Base-by-base conservation (phyloP, 1,140 invertebrate species). In the Listronotus oregonensis region DNA sequence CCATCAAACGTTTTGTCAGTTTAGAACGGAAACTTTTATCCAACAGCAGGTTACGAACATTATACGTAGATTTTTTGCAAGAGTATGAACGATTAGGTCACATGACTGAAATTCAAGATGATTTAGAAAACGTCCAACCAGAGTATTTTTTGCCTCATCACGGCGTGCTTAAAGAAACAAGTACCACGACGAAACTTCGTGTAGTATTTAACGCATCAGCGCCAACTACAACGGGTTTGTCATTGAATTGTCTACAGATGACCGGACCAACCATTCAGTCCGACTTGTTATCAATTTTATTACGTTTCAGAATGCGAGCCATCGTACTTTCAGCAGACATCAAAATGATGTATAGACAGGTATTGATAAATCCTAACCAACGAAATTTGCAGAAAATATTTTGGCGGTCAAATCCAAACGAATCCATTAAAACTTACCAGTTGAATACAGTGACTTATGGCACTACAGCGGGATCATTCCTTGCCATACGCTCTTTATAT, bases 271-370 rank as follows among this genome's bases (percentile, higher is more conserved):
- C 52, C 3, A 61, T 78, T 21, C 77, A 78, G 66, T 50, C 72
- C 6, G 78, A 82, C 46, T 51, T 83, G 14, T 64, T 76, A 49
- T 67, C 68, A 21, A 71, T 81, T 52, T 21, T 83, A 6, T 59
- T 82, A 15, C 72, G 79, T 47, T 82, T 80, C 73, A 78, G 63
- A 70, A 27, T 80, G 0, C n/a, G 66, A 27, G 64, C 80, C n/a
- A 11, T 72, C 43, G 39, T 62, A n/a, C 65, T 27, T 27, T 27
- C 21, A 1, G 21, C 2, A 27, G 21, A 27, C 21, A 27, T 27
- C 1, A 27, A 27, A 27, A 27, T 27, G 21, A 27, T 27, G 21
- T 27, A 27, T 5, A 1, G 21, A 1, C 21, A 27, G 5, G 21
- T 27, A 3, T 5, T 27, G 2, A 27, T 27, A 27, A 27, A 27